Conservation (phyloP, 2,797 vertebrate species). For the Schizothorax lantsangensis region DNA sequence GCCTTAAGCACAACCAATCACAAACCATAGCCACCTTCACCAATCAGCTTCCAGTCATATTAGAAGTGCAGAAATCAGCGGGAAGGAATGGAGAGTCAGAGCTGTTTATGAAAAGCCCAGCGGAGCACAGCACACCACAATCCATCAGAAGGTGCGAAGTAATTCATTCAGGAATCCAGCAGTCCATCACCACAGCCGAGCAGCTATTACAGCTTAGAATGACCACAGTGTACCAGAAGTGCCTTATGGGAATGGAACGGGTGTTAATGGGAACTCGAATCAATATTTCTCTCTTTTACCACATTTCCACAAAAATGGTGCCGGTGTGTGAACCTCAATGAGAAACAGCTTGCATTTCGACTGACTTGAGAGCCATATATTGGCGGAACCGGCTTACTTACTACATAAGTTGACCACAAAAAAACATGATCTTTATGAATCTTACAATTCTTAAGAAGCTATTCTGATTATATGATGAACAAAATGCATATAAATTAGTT, state of each 20-base stretch:
- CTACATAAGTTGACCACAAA: neutral
- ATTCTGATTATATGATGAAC: neutral
- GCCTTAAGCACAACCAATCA: neutral
- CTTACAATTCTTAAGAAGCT: neutral
- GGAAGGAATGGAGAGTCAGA: neutral
- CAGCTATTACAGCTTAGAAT: slow-evolving; percentile 24
- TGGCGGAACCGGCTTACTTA: too few species aligned
- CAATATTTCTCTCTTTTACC: slow-evolving; percentile 9
- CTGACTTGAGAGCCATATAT: neutral
- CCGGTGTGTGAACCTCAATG: neutral
- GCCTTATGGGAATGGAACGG: slow-evolving; percentile 6
- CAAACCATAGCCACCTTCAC: neutral
- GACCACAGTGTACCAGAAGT: slow-evolving; percentile 8
- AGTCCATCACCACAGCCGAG: slow-evolving; percentile 20
- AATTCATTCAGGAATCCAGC: neutral
- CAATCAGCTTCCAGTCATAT: neutral
- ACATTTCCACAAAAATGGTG: neutral
- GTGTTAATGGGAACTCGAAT: slow-evolving; percentile 12
- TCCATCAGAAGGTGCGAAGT: slow-evolving; percentile 15
- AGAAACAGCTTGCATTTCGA: neutral
- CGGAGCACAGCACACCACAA: neutral
- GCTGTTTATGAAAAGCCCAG: slow-evolving; percentile 6
- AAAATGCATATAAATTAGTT: neutral
- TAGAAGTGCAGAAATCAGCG: neutral
- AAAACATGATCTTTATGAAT: neutral